A percentile compares a stretch with the other conserved stretches of the same genome.
Conservation (phyloP, 53 echinoderm and acorn worm species). For the Apostichopus leukothele region DNA sequence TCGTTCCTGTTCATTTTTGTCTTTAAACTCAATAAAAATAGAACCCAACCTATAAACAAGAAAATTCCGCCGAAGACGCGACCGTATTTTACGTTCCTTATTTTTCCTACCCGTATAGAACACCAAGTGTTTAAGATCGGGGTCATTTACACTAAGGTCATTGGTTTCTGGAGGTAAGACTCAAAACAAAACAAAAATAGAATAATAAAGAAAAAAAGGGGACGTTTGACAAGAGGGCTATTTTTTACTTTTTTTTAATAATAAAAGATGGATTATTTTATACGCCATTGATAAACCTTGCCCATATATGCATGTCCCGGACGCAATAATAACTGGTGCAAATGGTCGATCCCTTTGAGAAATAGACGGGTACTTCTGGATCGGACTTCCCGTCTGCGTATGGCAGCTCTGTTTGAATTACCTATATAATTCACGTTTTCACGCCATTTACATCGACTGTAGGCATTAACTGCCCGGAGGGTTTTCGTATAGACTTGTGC, state of each 20-base stretch:
- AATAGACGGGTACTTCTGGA: neutral
- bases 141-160: neutral
- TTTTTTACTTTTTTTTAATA: no score
- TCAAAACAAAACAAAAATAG: no score
- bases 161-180: neutral
- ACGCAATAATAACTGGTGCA: neutral
- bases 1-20: no score
- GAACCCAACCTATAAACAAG: no score
- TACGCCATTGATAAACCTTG: no score
- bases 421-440: neutral
- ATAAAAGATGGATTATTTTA: no score
- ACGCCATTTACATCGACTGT: neutral
- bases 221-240: no score
- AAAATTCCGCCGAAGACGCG: no score
- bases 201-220: no score
- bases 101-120: neutral
- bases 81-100: no score
- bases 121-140: neutral
- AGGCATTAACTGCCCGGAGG: neutral
- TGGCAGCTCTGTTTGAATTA: neutral
- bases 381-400: neutral
- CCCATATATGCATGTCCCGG: no score
- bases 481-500: neutral
- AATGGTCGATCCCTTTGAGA: neutral
- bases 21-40: no score